Evolutionary conservation across 2,888 invertebrate species (phyloP), one percentile per base, ranked within the genome.

Genomic region (Drosophila anomelani): DNA sequence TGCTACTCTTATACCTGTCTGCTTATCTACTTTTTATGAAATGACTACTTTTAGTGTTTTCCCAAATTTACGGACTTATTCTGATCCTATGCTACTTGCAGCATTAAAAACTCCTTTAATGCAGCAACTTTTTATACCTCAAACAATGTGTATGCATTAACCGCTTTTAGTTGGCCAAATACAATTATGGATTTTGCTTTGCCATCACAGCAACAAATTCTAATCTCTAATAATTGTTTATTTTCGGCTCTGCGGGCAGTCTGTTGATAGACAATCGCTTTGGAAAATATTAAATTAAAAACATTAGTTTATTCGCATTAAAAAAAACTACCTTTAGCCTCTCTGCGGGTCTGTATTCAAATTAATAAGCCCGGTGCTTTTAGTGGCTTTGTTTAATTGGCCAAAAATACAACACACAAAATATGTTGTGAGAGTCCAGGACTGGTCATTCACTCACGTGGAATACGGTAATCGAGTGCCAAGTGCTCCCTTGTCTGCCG

Each of bases 381-480:
- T 26, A 38, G 51, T 23, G 23, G 57, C 23, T 15, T 51, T 26
- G 49, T 17, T 43, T 57, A 68, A 68, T 68, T 51, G 70, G 38
- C 23, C 43, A 20, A 20, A 20, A 20, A 20, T 20, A 56, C 29
- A 68, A 56, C 23, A 41, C 5, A 32, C 9, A 26, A 1, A 20
- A 20, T 26, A 26, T 26, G 26, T 26, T 26, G 23, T 23, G 26
- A 26, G 26, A 26, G 26, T 26, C 26, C 26, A 5, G 13, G 29
- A 34, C 39, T 13, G 46, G 46, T 26, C 62, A 32, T 29, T 62
- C 38, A 32, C 49, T 64, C 58, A 29, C 20, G 20, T 34, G 34
- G 32, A 60, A 67, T 61, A 23, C 23, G 29, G 13, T 51, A 66
- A 67, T 67, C 43, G 64, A 66, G 64, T 36, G 36, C 43, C 29